These are phyloP conservation scores for Nothoprocta pentlandii DNA, from an alignment of 2,113 vertebrate genomes.

Conservation along the genomic window DNA sequence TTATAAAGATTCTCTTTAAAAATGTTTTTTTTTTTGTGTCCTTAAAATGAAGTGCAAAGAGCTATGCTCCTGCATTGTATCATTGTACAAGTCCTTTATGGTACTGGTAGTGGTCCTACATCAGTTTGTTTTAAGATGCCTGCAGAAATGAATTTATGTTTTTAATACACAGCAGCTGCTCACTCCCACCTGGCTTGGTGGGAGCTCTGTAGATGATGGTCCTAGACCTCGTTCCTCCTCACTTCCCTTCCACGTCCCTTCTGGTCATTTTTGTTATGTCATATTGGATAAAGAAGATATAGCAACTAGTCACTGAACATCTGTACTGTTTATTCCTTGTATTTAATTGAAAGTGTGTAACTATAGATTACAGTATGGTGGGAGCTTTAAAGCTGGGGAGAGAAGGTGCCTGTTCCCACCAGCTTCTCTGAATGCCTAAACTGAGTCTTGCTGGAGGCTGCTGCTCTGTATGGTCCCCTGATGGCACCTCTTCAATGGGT, in stretches of 20 bases:
- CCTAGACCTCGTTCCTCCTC: neutral
- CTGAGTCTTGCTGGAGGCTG: neutral
- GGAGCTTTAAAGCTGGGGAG: neutral
- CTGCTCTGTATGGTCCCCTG: neutral
- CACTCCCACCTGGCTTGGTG: neutral
- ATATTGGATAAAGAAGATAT: neutral
- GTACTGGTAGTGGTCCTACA: neutral
- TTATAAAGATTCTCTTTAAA: neutral
- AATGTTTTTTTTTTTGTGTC: neutral
- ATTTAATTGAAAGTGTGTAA: neutral
- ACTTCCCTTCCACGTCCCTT: neutral
- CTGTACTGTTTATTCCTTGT: neutral
- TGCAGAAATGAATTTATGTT: neutral
- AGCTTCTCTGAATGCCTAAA: neutral
- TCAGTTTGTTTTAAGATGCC: neutral
- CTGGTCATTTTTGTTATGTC: neutral
- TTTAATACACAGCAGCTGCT: neutral
- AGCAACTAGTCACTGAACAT: neutral
- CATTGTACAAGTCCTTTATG: neutral
- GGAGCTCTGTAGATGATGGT: neutral
- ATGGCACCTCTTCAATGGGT: neutral
- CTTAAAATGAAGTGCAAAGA: neutral
- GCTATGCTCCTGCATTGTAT: neutral
- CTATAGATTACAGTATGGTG: neutral
- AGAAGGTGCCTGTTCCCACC: neutral